These are phyloP conservation scores for Phyllostomus discolor DNA, from an alignment of 2,113 vertebrate species.

Conservation along the genomic window DNA sequence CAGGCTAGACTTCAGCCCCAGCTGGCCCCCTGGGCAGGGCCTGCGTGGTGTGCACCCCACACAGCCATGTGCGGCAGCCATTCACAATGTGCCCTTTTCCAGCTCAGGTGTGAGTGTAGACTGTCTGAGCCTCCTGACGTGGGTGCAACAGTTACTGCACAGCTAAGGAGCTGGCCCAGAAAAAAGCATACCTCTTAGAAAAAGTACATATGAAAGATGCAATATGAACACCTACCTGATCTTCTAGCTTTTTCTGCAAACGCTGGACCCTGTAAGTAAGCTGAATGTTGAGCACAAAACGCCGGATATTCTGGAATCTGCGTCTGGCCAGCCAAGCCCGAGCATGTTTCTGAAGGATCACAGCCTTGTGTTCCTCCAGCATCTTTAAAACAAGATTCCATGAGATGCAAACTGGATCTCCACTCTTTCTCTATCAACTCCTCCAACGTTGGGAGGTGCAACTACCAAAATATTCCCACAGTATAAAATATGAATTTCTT, in stretches of 20 bases:
- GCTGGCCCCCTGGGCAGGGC: background rate
- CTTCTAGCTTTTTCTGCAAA: slow-evolving; percentile 92
- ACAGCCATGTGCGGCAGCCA: fast-evolving
- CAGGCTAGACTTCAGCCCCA: background rate
- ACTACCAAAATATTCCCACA: fast-evolving
- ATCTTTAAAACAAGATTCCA: slow-evolving; percentile 80
- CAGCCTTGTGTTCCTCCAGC: slow-evolving; percentile 91
- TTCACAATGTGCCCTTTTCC: background rate
- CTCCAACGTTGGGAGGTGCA: fast-evolving
- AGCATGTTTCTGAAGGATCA: slow-evolving; percentile 93
- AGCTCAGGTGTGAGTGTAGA: too few species aligned
- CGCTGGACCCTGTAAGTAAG: slow-evolving; percentile 94
- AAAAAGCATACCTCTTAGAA: background rate
- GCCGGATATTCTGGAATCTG: slow-evolving; percentile 91
- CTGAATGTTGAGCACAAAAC: slow-evolving; percentile 94
- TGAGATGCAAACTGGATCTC: background rate
- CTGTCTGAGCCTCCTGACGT: background rate
- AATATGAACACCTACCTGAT: slow-evolving; percentile 83
- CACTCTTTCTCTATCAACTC: background rate
- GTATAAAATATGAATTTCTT: background rate
- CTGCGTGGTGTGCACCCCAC: background rate
- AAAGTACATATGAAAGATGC: background rate
- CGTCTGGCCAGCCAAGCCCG: slow-evolving; percentile 94
- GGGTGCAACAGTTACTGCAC: background rate
- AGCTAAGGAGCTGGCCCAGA: background rate